These are phyloP conservation scores for Perizoma flavofasciatum DNA, from an alignment of 2,888 invertebrate species.

Conservation along the genomic window DNA sequence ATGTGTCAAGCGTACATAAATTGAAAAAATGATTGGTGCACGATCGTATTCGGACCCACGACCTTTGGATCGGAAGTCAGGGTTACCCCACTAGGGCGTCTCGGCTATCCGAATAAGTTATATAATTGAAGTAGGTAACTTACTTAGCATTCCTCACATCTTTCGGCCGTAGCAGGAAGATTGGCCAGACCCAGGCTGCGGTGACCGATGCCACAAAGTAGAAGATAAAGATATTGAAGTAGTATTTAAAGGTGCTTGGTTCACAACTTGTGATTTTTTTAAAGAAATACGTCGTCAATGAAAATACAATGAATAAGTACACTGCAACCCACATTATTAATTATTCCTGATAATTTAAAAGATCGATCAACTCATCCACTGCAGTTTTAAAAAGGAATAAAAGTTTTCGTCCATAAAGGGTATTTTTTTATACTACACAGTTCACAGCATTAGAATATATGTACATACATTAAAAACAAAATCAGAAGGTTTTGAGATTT, in stretches of 20 bases:
- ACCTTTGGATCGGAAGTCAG: no score
- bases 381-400: not conserved
- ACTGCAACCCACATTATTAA: slow-evolving; percentile 61
- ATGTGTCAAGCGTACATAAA: no score
- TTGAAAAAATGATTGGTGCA: no score
- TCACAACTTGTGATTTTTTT: slow-evolving; percentile 56
- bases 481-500: not conserved
- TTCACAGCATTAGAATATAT: no score
- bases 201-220: slow-evolving; percentile 50
- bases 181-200: slow-evolving; percentile 57
- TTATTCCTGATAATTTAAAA: slow-evolving; percentile 1
- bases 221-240: slow-evolving; percentile 55
- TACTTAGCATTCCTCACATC: slow-evolving; percentile 71
- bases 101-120: no score
- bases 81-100: no score
- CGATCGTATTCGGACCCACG: no score
- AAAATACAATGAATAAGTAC: slow-evolving; percentile 48
- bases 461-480: not conserved
- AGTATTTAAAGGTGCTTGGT: slow-evolving; percentile 58
- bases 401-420: no score
- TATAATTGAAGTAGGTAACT: slow-evolving; percentile 43
- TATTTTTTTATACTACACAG: no score
- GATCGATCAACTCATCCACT: not conserved
- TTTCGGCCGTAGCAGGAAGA: slow-evolving; percentile 61
- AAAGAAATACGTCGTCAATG: slow-evolving; percentile 50